phyloP scores from a whole-genome alignment of 2,113 vertebrate genomes.

The Dromaius novaehollandiae region DNA sequence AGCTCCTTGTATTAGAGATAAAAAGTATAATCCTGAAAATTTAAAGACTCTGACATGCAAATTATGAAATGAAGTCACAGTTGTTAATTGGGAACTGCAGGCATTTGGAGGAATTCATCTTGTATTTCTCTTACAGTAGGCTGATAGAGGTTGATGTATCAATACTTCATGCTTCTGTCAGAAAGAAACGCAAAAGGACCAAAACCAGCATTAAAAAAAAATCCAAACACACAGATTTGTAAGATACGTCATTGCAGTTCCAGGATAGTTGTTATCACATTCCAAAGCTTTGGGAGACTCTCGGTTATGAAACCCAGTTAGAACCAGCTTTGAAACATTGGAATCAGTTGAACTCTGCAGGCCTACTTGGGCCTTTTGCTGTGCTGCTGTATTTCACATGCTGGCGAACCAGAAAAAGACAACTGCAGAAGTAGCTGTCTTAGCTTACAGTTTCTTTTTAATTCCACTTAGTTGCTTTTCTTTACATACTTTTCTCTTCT shows the following conservation, averaged over 20 bases:
- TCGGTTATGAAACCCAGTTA: not conserved
- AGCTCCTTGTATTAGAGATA: not conserved
- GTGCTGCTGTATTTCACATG: fast-evolving
- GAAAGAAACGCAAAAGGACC: not conserved
- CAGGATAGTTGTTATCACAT: not conserved
- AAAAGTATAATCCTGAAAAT: not conserved
- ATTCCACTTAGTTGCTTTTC: not conserved
- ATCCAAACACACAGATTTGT: not conserved
- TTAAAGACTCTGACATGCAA: not conserved
- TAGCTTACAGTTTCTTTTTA: not conserved
- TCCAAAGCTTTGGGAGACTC: not conserved
- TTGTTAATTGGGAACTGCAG: not conserved
- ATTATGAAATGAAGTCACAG: not conserved
- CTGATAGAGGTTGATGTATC: not conserved
- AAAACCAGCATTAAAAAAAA: not conserved
- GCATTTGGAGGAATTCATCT: not conserved
- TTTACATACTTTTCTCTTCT: not conserved
- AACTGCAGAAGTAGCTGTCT: not conserved
- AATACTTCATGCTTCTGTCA: not conserved
- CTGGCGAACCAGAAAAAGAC: not conserved
- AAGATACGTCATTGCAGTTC: not conserved
- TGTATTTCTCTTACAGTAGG: not conserved
- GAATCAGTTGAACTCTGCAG: not conserved
- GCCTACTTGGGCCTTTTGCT: not conserved
- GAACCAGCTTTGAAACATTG: not conserved